Percentiles rank a stretch among this genome's conserved stretches.
Evolutionary conservation across 2,888 invertebrate species (phyloP).

Genomic region (Morinoia aosen): DNA sequence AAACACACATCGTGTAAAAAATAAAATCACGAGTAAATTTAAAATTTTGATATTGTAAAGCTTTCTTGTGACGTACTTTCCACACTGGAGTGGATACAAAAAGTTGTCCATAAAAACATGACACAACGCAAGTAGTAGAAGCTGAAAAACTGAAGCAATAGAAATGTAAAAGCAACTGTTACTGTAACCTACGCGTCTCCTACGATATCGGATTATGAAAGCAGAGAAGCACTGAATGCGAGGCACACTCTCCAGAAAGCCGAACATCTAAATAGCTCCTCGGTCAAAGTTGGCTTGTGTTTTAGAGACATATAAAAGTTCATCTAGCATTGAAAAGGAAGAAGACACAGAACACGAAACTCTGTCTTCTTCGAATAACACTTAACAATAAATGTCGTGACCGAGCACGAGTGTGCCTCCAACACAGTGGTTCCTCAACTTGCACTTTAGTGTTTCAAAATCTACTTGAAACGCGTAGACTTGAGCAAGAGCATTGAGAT

Average conservation of each 20-base stretch:
- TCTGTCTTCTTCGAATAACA: neutral
- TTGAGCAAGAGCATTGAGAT: slow-evolving; percentile 27
- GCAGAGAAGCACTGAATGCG: neutral
- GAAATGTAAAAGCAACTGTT: neutral
- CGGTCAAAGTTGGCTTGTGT: neutral
- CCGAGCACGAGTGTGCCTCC: neutral
- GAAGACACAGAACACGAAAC: neutral
- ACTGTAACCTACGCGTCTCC: slow-evolving; percentile 42
- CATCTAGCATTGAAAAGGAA: neutral
- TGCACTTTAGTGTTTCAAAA: slow-evolving; percentile 37
- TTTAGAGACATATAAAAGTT: neutral
- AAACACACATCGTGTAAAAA: neutral
- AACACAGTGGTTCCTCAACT: neutral
- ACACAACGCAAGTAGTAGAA: neutral
- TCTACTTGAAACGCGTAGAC: slow-evolving; percentile 44
- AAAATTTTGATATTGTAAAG: neutral
- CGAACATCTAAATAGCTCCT: neutral
- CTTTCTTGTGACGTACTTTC: neutral
- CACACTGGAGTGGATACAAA: neutral
- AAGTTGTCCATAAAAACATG: neutral
- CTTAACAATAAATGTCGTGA: neutral
- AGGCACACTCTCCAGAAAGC: neutral
- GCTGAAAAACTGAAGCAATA: neutral
- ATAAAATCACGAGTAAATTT: neutral
- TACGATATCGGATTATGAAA: slow-evolving; percentile 46